A percentile compares a stretch with the other conserved stretches of the same genome.
Conservation (phyloP, 64 coral and sea anemone species). For the Montipora capricornis region DNA sequence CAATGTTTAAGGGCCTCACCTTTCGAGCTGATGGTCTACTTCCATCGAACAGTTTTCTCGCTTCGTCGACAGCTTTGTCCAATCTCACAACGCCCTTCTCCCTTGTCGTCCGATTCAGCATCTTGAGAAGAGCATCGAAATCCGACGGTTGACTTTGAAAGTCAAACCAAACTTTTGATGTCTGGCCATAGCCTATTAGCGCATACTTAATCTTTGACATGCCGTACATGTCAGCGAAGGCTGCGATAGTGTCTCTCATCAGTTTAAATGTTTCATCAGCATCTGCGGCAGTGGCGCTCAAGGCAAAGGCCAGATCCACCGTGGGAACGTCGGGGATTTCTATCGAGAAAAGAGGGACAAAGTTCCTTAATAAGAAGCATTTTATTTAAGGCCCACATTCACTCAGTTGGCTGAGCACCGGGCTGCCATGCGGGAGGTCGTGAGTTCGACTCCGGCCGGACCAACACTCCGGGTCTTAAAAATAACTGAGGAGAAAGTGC, state of each 20-base stretch:
- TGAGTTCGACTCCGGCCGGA: no score
- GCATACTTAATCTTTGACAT: slow-evolving; percentile 30
- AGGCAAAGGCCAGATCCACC: slow-evolving; percentile 59
- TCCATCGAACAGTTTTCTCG: slow-evolving; percentile 39
- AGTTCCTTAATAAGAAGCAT: no score
- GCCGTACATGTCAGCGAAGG: slow-evolving; percentile 63
- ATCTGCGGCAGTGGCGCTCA: slow-evolving; percentile 36
- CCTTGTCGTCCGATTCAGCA: no score
- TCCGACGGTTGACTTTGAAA: slow-evolving; percentile 44
- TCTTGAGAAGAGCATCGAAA: no score
- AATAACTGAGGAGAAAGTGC: no score
- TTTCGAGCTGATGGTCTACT: slow-evolving; percentile 53
- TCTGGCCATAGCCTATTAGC: slow-evolving; percentile 47
- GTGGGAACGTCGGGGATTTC: slow-evolving; percentile 44
- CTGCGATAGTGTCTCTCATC: slow-evolving; percentile 63
- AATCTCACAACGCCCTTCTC: no score
- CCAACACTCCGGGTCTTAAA: no score
- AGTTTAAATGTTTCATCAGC: slow-evolving; percentile 10
- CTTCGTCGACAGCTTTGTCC: slow-evolving; percentile 60
- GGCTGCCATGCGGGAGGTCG: no score
- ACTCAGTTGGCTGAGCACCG: no score
- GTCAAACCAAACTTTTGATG: slow-evolving; percentile 13
- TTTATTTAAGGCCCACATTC: no score
- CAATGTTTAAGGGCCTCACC: background rate
- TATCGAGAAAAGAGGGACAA: background rate